Conservation (phyloP, 2,888 invertebrate species). For the Dicyrtoma fusca region DNA sequence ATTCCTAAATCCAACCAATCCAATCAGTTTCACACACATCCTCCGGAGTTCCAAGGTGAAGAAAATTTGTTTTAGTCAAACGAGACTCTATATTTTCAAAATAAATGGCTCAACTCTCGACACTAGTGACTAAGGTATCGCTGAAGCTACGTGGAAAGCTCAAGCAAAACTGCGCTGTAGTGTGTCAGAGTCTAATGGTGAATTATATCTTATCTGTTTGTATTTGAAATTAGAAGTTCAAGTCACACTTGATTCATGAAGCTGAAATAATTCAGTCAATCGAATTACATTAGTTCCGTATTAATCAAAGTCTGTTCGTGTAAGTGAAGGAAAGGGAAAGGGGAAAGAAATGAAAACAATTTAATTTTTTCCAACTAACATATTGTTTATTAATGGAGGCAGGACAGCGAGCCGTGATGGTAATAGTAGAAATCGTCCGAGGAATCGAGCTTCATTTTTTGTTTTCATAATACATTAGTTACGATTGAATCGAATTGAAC, state of each 20-base stretch:
- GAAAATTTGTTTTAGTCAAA: background rate
- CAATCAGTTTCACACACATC: too few species aligned
- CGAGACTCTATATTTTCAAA: too few species aligned
- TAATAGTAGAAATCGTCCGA: background rate
- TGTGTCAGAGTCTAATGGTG: too few species aligned
- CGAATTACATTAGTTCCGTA: constrained; percentile 14
- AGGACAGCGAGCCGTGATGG: background rate
- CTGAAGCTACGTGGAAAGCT: too few species aligned
- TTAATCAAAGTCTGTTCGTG: background rate
- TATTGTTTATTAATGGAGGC: constrained; percentile 17
- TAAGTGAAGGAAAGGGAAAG: background rate
- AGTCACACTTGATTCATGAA: background rate
- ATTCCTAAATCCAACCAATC: background rate
- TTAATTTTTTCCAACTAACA: constrained; percentile 1
- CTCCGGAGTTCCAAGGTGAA: background rate
- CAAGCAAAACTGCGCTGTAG: too few species aligned
- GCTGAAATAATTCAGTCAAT: background rate
- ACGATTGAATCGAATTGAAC: background rate
- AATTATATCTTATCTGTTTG: too few species aligned
- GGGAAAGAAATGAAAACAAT: constrained; percentile 20
- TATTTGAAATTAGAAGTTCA: too few species aligned
- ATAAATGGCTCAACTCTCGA: too few species aligned
- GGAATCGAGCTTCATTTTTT: background rate
- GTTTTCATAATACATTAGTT: constrained; percentile 3
- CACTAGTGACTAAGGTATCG: too few species aligned